Evolutionary conservation across 1,140 invertebrate species (phyloP).

Genomic region (Bombyx mandarina): DNA sequence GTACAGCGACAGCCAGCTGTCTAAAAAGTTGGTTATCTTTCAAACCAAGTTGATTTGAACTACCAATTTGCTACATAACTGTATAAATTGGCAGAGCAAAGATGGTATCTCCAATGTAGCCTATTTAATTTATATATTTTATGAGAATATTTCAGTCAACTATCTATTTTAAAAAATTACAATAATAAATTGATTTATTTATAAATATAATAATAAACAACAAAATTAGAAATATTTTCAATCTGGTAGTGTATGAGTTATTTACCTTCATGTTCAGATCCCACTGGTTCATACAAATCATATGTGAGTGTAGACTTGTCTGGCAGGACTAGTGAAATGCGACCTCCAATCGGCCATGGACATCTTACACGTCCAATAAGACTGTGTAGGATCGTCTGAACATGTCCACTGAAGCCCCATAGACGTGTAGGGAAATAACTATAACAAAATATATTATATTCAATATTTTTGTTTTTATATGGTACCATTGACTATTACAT

Average conservation of each 20-base stretch:
- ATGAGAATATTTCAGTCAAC: too few relatives aligned
- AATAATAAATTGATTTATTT: too few relatives aligned
- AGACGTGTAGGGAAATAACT: conserved; percentile 92
- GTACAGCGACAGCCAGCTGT: too few relatives aligned
- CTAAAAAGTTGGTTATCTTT: too few relatives aligned
- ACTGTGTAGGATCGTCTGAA: conserved; percentile 93
- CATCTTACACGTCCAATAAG: conserved; percentile 88
- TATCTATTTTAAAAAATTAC: too few relatives aligned
- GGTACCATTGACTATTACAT: not conserved
- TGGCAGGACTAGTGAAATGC: conserved; percentile 79
- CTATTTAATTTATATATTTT: too few relatives aligned
- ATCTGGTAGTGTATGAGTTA: conserved; percentile 1
- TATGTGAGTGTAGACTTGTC: conserved; percentile 93
- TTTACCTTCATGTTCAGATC: conserved; percentile 76
- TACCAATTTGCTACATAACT: too few relatives aligned
- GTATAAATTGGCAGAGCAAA: too few relatives aligned
- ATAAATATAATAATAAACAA: too few relatives aligned
- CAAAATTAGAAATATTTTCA: too few relatives aligned
- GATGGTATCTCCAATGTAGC: too few relatives aligned
- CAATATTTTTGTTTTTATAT: not conserved
- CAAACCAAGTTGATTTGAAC: too few relatives aligned
- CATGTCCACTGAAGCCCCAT: conserved; percentile 95
- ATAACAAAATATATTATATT: conserved; percentile 36
- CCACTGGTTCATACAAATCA: conserved; percentile 89
- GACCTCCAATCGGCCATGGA: conserved; percentile 87